Conservation (phyloP, 1,140 invertebrate genomes). For the Zaprionus ghesquierei region DNA sequence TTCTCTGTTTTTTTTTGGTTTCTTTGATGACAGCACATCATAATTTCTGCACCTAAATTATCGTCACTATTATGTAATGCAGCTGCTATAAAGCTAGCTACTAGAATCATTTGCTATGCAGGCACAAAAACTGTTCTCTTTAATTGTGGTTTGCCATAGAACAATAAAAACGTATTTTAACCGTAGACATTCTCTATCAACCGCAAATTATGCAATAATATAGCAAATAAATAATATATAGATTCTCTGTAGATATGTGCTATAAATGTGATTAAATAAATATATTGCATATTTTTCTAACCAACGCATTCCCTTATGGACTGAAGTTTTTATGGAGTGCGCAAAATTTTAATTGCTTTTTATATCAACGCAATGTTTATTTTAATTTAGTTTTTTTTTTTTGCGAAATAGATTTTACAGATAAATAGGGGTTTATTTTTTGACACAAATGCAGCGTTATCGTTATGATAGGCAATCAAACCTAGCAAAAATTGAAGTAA, state of each 20-base stretch:
- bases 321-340: background rate
- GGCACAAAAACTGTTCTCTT: background rate
- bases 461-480: background rate
- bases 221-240: background rate
- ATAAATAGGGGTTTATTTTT: background rate
- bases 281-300: slow-evolving; percentile 8
- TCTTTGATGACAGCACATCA: background rate
- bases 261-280: background rate
- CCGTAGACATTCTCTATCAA: background rate
- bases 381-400: slow-evolving; percentile 15
- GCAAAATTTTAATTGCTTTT: slow-evolving; percentile 30
- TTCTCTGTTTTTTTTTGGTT: background rate
- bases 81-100: background rate
- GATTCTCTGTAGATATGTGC: background rate
- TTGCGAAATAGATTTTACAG: background rate
- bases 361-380: slow-evolving; percentile 7
- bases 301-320: background rate
- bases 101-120: background rate
- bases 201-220: background rate
- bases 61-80: background rate
- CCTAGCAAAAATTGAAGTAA: background rate
- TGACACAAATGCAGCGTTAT: background rate
- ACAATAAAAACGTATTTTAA: background rate
- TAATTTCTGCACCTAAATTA: background rate
- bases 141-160: background rate